These are phyloP conservation scores for Lophochroa leadbeateri DNA, from an alignment of 2,113 vertebrate species.

Conservation along the genomic window DNA sequence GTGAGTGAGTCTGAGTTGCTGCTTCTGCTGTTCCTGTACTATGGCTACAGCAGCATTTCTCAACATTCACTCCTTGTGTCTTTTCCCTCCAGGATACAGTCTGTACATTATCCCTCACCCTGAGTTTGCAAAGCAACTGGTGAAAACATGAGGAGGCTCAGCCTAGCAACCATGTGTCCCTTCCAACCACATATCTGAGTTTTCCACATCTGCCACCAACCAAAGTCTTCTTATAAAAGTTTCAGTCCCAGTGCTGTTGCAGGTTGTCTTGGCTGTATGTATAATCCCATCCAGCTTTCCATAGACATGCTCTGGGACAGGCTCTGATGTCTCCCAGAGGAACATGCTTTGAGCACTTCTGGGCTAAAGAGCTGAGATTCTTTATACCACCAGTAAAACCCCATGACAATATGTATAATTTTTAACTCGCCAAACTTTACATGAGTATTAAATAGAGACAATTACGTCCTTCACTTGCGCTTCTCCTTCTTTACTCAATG, in stretches of 20 bases:
- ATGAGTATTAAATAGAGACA: neutral
- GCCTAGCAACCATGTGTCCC: neutral
- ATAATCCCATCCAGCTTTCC: neutral
- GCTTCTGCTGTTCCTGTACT: neutral
- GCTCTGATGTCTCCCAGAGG: neutral
- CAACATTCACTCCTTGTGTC: neutral
- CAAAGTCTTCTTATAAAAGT: neutral
- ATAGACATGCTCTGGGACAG: neutral
- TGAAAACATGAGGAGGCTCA: neutral
- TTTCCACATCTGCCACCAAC: neutral
- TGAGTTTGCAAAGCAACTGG: neutral
- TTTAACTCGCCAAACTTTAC: neutral
- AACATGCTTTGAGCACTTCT: neutral
- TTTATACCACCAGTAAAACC: neutral
- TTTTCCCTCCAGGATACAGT: neutral
- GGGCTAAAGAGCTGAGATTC: neutral
- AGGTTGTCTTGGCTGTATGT: neutral
- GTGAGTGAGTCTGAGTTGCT: neutral
- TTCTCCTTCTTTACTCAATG: neutral
- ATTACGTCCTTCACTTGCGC: neutral
- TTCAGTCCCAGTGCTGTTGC: neutral
- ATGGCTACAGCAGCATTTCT: slow-evolving; percentile 31
- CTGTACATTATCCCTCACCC: neutral
- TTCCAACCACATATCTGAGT: neutral
- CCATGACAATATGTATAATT: neutral